These are phyloP conservation scores for Plagiodera versicolora DNA, from an alignment of 2,888 invertebrate genomes.

Conservation along the genomic window DNA sequence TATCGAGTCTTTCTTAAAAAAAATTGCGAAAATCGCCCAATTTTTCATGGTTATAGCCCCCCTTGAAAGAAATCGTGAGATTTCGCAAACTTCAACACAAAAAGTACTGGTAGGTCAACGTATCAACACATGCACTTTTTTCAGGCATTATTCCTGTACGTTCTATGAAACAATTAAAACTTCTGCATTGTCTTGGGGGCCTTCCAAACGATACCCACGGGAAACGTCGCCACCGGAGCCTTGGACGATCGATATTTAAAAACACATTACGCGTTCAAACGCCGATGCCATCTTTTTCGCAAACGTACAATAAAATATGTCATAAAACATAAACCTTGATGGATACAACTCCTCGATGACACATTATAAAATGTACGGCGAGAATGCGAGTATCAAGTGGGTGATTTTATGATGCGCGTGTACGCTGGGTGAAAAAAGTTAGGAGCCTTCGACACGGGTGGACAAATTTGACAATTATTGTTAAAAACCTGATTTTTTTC, in stretches of 20 bases:
- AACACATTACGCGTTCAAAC: conserved; percentile 8
- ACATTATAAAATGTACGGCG: conserved; percentile 19
- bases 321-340: conserved; percentile 7
- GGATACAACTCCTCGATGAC: conserved; percentile 10
- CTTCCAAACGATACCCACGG: neutral
- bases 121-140: neutral
- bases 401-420: conserved; percentile 17
- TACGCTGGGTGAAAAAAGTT: neutral
- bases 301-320: neutral
- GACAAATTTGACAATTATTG: no score
- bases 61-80: no score
- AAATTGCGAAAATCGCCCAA: no score
- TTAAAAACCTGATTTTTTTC: no score
- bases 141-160: neutral
- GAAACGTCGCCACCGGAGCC: neutral
- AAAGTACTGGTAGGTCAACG: no score
- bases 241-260: conserved; percentile 9
- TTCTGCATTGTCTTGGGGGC: neutral
- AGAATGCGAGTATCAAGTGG: conserved; percentile 21
- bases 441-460: no score
- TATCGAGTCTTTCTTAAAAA: no score
- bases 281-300: conserved; percentile 9
- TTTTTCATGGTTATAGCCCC: no score
- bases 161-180: neutral
- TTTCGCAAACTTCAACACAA: no score